phyloP scores from a whole-genome alignment of 2,113 vertebrate species.

The Azemiops feae region DNA sequence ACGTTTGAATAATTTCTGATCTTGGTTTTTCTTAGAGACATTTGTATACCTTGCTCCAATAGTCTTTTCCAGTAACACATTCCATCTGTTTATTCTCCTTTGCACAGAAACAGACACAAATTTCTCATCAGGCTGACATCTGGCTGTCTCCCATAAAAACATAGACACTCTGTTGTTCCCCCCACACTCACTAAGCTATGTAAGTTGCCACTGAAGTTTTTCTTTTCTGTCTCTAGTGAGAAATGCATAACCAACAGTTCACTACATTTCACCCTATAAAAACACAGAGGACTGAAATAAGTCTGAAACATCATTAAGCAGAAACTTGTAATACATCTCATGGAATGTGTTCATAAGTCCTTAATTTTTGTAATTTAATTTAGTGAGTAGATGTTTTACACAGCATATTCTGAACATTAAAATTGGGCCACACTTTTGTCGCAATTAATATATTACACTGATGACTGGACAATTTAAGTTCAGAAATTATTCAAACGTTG shows the following conservation, averaged over 20 bases:
- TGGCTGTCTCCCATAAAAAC: constrained; percentile 48
- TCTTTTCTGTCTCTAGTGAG: constrained; percentile 31
- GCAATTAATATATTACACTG: not conserved
- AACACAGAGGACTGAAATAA: constrained; percentile 30
- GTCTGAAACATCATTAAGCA: constrained; percentile 20
- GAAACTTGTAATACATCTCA: constrained; percentile 31
- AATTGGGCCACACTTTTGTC: not conserved
- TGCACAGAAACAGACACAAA: constrained; percentile 43
- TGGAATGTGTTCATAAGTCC: constrained; percentile 27
- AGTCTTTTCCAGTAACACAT: constrained; percentile 39
- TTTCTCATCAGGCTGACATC: constrained; percentile 46
- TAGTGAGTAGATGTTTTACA: constrained; percentile 35
- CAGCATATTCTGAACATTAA: constrained; percentile 16
- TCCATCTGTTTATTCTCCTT: constrained; percentile 48
- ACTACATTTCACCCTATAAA: constrained; percentile 35
- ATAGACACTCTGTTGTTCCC: constrained; percentile 23
- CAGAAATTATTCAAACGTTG: not conserved
- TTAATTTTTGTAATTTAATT: constrained; percentile 38
- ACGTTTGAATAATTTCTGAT: not conserved
- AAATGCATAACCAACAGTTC: constrained; percentile 45
- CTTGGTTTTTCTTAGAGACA: constrained; percentile 40
- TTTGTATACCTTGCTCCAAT: constrained; percentile 40
- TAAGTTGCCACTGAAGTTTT: constrained; percentile 43
- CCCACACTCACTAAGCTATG: constrained; percentile 20
- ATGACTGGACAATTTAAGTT: not conserved